Evolutionary conservation across 2,113 vertebrate species (phyloP).

Genomic region (Epinephelus fuscoguttatus): DNA sequence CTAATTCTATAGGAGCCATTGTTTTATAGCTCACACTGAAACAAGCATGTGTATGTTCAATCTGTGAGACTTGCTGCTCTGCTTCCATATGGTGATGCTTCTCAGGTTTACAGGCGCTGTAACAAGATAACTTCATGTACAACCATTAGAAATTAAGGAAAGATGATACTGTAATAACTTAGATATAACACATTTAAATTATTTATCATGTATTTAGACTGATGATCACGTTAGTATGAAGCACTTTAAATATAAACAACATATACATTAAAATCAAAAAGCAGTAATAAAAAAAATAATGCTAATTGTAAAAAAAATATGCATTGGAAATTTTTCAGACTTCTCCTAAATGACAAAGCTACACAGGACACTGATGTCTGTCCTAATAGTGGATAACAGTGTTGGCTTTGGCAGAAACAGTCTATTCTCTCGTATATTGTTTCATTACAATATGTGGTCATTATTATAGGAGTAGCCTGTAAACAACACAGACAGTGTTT

Average conservation of each 20-base stretch:
- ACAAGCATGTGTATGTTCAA: slow-evolving; percentile 9
- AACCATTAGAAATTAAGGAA: not conserved
- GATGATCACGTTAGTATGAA: no score
- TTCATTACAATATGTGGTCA: slow-evolving; percentile 22
- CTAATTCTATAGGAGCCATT: slow-evolving; percentile 17
- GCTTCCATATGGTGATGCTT: slow-evolving; percentile 28
- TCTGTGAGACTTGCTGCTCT: slow-evolving; percentile 9
- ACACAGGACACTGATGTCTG: not conserved
- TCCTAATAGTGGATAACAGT: slow-evolving; percentile 6
- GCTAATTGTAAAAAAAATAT: not conserved
- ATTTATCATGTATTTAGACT: no score
- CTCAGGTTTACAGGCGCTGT: no score
- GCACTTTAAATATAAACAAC: not conserved
- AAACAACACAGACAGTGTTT: slow-evolving; percentile 53
- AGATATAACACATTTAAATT: no score
- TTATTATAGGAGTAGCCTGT: slow-evolving; percentile 52
- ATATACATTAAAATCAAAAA: not conserved
- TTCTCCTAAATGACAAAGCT: not conserved
- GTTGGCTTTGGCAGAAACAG: slow-evolving; percentile 23
- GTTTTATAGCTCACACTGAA: slow-evolving; percentile 23
- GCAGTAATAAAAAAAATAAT: not conserved
- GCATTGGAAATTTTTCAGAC: not conserved
- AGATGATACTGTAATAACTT: not conserved
- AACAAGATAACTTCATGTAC: not conserved
- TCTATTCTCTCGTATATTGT: slow-evolving; percentile 42